Evolutionary conservation across 1,140 invertebrate genomes (phyloP), one percentile per base, ranked within the genome.

Genomic region (Pseudomyrmex cubaensis): DNA sequence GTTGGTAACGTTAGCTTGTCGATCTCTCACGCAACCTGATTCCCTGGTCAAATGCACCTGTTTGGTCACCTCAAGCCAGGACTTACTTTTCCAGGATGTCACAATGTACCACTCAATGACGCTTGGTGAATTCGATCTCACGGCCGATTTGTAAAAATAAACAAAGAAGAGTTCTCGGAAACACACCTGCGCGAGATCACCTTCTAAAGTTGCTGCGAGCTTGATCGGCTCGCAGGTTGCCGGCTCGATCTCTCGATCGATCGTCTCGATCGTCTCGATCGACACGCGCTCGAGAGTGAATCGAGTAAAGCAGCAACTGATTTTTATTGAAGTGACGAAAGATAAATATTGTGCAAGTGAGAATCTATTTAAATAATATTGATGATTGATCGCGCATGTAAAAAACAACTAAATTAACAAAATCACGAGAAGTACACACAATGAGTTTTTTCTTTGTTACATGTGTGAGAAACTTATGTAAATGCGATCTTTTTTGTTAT

Each of bases 41-140:
- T 77, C 72, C 91, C 91, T 92, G 88, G 76, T 92, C 91, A 69
- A 85, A 86, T 91, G 88, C 91, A 92, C 91, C 91, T 92, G 91
- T 92, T 92, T 90, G 90, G 88, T 92, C 91, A 92, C 89, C 91
- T 89, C 86, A 91, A 92, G 90, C 89, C 77, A 90, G 90, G 85
- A 88, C 84, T 90, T 87, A 86, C 83, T 61, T 86, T 85, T 80
- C 61, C 52, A 80, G 67, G 66, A 56, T 44, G 46, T n/a, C 48
- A 15, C n/a, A 44, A 75, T 17, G 15, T 35, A 7, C 35, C 5
- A 35, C 35, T 5, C 10, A 7, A 70, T 78, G 72, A 25, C 62
- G 10, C 35, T 62, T 22, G 44, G 12, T 61, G 48, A 63, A 78
- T 7, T 67, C 78, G 22, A 70, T 78, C 62, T 3, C 13, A 1